These are phyloP conservation scores for Aptenodytes patagonicus DNA, from an alignment of 2,113 vertebrate genomes.

Conservation along the genomic window DNA sequence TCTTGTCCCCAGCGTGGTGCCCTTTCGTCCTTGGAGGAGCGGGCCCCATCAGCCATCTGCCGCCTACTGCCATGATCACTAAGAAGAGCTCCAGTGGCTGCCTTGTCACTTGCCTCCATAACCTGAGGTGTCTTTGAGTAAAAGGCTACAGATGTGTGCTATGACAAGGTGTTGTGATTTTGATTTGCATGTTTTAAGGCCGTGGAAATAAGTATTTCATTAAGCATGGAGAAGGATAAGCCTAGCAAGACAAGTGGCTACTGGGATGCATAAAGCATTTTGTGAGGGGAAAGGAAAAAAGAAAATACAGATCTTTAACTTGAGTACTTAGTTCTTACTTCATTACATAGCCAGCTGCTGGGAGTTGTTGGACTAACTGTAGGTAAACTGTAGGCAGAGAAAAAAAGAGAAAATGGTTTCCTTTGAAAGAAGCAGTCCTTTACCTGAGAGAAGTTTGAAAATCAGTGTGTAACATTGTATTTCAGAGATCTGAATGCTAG, in stretches of 20 bases:
- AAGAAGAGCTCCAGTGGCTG: not conserved
- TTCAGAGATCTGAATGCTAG: not conserved
- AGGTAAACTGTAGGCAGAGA: not conserved
- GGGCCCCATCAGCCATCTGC: not conserved
- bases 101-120: not conserved
- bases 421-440: not conserved
- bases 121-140: not conserved
- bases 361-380: no score
- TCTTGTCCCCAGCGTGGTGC: fast-evolving
- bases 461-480: not conserved
- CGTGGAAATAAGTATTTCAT: not conserved
- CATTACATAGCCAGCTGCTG: not conserved
- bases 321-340: not conserved
- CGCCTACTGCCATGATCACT: not conserved
- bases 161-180: not conserved
- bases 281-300: not conserved
- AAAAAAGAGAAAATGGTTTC: not conserved
- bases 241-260: not conserved
- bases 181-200: not conserved
- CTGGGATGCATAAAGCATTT: not conserved
- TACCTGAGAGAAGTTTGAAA: not conserved
- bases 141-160: not conserved
- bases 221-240: not conserved
- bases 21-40: fast-evolving
- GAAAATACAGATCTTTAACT: not conserved